Evolutionary conservation across 2,113 vertebrate species (phyloP).

Genomic region (Fulmarus glacialis): DNA sequence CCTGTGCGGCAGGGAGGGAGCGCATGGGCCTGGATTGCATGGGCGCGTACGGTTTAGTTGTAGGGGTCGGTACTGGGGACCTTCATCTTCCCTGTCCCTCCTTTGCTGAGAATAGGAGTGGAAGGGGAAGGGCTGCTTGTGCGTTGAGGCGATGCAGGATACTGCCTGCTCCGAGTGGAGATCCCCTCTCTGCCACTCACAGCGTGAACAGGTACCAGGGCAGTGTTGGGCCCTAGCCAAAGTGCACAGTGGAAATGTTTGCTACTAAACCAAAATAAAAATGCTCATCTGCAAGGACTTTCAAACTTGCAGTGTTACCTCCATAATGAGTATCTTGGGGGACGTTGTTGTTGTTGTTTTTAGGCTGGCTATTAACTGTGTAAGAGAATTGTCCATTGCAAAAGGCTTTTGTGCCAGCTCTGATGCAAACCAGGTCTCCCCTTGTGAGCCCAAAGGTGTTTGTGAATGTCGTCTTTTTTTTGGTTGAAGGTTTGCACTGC

Average conservation of each 20-base stretch:
- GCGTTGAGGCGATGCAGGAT: background rate
- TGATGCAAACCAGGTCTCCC: background rate
- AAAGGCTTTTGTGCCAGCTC: background rate
- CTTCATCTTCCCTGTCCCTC: background rate
- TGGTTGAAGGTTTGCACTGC: background rate
- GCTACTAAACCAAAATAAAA: background rate
- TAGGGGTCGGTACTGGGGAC: background rate
- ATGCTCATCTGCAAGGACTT: background rate
- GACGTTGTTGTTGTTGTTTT: background rate
- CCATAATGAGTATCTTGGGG: background rate
- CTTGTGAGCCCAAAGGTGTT: background rate
- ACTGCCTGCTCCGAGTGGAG: background rate
- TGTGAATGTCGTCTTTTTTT: background rate
- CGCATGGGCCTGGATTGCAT: rapidly evolving
- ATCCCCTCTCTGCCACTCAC: background rate
- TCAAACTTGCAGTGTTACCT: background rate
- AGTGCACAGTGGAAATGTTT: background rate
- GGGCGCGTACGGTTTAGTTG: rapidly evolving
- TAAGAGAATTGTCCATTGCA: background rate
- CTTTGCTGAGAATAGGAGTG: background rate
- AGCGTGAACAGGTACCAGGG: background rate
- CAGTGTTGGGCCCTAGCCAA: background rate
- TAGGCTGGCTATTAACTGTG: background rate
- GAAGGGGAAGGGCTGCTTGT: background rate
- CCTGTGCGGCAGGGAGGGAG: background rate